Evolutionary conservation across 2,888 invertebrate genomes (phyloP), one percentile per base, ranked within the genome.

Genomic region (Diaprepes abbreviatus): DNA sequence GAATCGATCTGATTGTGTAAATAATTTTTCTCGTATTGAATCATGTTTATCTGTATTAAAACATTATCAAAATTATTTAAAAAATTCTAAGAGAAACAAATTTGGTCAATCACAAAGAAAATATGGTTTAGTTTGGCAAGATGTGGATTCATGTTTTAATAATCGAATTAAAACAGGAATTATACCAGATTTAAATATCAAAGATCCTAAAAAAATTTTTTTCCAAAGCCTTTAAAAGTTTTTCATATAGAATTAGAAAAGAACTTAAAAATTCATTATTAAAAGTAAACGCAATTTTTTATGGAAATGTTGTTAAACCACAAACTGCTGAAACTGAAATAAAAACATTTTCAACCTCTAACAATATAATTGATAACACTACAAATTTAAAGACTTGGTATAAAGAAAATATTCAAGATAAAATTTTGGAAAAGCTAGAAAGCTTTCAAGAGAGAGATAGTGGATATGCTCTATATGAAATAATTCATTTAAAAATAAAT

Each of bases 401-500:
- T 19, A 17, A 40, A 19, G 10, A 16, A 36, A 43, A 65, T 58
- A 36, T 65, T 36, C 1, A 48, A 48, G 14, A 58, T 24, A 58
- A 45, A 17, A 21, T 65, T 36, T 58, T 65, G 48, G 6, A 9
- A 28, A 28, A 50, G 12, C 9, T 50, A 3, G 35, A 35, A 36
- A 16, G n/a, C n/a, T 66, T 66, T 12, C 38, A 50, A 21, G 66
- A 59, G 31, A 4, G 38, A 1, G 66, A 66, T 40, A 19, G 28
- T n/a, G 66, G 66, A 9, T 66, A 38, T 58, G 52, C 59, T 12
- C 10, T 64, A n/a, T 64, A 28, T 64, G 24, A 64, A 54, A 64
- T 64, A 16, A n/a, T 36, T 21, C 54, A 64, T 17, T 21, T 64
- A 16, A 64, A 64, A 54, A 40, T 64, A 12, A 64, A 77, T 43